Evolutionary conservation across 2,113 vertebrate species (phyloP).

Genomic region (Helogale parvula): DNA sequence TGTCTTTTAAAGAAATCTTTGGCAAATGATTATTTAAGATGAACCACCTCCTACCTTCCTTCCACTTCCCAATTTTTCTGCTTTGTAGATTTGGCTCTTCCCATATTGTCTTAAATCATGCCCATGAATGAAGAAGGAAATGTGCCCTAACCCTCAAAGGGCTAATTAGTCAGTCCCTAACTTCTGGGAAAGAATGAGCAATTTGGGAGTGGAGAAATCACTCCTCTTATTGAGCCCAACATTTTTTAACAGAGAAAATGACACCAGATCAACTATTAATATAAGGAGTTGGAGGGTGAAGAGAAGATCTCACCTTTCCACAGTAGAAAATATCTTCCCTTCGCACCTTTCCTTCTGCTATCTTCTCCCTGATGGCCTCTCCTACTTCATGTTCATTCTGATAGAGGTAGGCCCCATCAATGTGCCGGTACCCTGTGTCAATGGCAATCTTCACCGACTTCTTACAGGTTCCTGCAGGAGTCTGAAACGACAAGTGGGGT

Average conservation of each 20-base stretch:
- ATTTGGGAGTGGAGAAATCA: neutral
- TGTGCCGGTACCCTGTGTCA: conserved; percentile 93
- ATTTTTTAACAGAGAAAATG: neutral
- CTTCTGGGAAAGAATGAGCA: neutral
- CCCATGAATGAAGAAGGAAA: neutral
- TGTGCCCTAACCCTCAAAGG: neutral
- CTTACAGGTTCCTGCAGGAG: conserved; percentile 84
- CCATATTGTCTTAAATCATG: neutral
- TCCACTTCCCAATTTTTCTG: neutral
- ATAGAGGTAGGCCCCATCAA: conserved; percentile 94
- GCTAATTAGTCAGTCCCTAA: neutral
- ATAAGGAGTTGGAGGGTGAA: neutral
- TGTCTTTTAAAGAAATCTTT: neutral
- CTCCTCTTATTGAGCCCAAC: neutral
- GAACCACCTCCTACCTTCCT: neutral
- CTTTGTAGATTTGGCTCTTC: neutral
- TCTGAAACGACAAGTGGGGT: conserved; percentile 82
- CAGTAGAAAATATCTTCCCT: conserved; percentile 97
- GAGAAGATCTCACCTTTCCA: conserved; percentile 90
- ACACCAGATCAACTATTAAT: neutral
- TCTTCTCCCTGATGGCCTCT: conserved; percentile 92
- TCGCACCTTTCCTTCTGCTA: conserved; percentile 91
- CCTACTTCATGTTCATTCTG: conserved; percentile 94
- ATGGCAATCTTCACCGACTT: conserved; percentile 92
- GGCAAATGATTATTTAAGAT: neutral